Percentiles rank a stretch among this genome's conserved stretches.
These are phyloP conservation scores for Chauna torquata DNA, from an alignment of 2,113 vertebrate species.

Conservation along the genomic window DNA sequence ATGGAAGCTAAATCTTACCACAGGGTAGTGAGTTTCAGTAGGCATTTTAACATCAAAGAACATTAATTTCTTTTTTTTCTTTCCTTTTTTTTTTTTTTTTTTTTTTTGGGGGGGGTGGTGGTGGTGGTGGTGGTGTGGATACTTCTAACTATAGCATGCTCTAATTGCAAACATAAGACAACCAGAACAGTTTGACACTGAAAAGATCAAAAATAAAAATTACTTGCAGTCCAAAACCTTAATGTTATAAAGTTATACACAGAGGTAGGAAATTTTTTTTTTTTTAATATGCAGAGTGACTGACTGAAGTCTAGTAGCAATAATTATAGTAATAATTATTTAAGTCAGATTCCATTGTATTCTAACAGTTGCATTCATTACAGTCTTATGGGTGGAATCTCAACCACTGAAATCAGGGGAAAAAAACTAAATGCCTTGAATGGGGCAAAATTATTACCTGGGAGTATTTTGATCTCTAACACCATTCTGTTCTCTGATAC, in stretches of 20 bases:
- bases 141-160: not conserved
- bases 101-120: too few species aligned
- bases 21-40: not conserved
- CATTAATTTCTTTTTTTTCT: not conserved
- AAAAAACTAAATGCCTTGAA: not conserved
- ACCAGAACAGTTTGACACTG: not conserved
- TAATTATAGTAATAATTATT: slow-evolving; percentile 4
- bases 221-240: not conserved
- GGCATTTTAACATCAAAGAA: not conserved
- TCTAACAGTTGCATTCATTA: not conserved
- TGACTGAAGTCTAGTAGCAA: not conserved
- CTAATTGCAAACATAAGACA: not conserved
- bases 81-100: not conserved
- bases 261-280: not conserved
- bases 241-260: not conserved
- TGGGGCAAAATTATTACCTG: not conserved
- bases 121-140: not conserved
- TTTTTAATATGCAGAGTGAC: not conserved
- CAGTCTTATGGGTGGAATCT: not conserved
- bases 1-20: not conserved
- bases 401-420: not conserved
- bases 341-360: slow-evolving; percentile 5
- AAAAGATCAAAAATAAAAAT: not conserved
- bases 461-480: not conserved
- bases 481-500: not conserved